Conservation (phyloP, 2,888 invertebrate species). For the Trissoscelio sp. region DNA sequence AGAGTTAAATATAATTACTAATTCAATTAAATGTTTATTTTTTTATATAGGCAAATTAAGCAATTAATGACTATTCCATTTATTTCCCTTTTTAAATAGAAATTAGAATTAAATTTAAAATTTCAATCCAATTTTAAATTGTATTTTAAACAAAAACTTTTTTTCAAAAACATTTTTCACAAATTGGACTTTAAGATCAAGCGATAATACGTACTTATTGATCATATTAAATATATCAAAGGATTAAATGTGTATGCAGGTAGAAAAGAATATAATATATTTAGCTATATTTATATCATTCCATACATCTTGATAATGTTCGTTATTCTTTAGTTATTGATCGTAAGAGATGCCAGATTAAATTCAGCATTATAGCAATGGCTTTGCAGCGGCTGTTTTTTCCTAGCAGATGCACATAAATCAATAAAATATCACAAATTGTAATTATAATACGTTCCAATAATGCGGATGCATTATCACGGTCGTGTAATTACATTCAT, state of each 20-base stretch:
- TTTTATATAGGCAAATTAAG: no score
- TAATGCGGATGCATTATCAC: background rate
- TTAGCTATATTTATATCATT: slow-evolving; percentile 37
- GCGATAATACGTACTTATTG: slow-evolving; percentile 24
- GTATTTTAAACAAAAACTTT: no score
- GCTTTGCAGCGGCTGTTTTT: background rate
- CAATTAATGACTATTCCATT: no score
- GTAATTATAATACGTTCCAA: slow-evolving; percentile 2
- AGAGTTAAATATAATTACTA: no score
- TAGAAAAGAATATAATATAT: slow-evolving; percentile 22
- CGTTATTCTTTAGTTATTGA: slow-evolving; percentile 53
- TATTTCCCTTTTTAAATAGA: no score
- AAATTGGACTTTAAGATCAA: background rate
- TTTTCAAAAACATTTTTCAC: no score
- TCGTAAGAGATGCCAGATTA: slow-evolving; percentile 42
- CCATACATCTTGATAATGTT: slow-evolving; percentile 40
- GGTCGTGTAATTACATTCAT: background rate
- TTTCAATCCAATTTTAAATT: no score
- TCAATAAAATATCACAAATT: slow-evolving; percentile 35
- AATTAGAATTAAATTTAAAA: no score
- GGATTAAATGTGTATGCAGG: slow-evolving; percentile 6
- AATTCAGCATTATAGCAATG: slow-evolving; percentile 21
- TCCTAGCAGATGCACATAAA: slow-evolving; percentile 3
- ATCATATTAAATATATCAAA: slow-evolving; percentile 27
- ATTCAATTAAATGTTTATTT: no score